Base-by-base conservation (phyloP, 2,113 vertebrate genomes). In the Isichthys henryi region DNA sequence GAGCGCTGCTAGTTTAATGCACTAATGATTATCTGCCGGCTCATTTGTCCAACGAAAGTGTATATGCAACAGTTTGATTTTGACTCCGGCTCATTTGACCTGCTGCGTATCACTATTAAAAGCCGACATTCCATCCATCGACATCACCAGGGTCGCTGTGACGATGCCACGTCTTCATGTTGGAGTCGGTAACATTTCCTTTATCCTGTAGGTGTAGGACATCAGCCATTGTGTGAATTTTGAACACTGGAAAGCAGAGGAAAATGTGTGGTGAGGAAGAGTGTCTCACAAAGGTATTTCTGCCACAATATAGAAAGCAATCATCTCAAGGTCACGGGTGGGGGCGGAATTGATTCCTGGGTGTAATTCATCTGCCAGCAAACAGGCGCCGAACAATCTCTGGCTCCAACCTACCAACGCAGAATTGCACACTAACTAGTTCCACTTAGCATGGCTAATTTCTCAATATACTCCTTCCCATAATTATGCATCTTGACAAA, bases 401-500 rank as follows among this genome's bases (percentile, higher is more conserved):
- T 74, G 46, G 74, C 45, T 90, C 84, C 70, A 85, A 21, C 87
- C 87, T 23, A 48, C 58, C 39, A 45, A 3, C 7, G 23, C 66
- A 45, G 46, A 90, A 87, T 87, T 80, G 49, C 31, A 90, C 49
- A 23, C 77, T 62, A 90, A 90, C 87, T 80, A 87, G 89, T 86
- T 89, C 89, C 85, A 90, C 84, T 90, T 90, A 90, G 89, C 21
- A 77, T 80, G 43, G 31, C 84, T 87, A 90, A 87, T 90, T 90
- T 90, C 85, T 52, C 89, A 87, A 77, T 90, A 87, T 87, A 90
- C 62, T 21, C 89, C n/a, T 87, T 90, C 49, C 84, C 48, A 80
- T 87, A 90, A 87, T 87, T 74, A 87, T 89, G 77, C 21, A 3
- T 89, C 62, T 89, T 58, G 52, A 89, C 23, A 50, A 85, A 89